Conservation (phyloP, 2,113 vertebrate genomes). For the Atherinomorus stipes region DNA sequence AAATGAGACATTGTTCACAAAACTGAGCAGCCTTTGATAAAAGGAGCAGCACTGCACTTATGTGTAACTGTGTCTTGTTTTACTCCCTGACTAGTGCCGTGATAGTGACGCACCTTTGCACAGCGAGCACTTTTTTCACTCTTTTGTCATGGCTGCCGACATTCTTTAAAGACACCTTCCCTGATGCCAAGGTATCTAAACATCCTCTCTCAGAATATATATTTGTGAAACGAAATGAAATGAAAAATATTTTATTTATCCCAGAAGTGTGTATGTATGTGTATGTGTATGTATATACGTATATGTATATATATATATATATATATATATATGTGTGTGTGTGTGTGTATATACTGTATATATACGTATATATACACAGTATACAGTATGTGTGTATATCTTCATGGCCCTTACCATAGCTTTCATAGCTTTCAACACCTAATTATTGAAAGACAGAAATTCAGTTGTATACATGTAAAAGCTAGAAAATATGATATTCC, state of each 20-base stretch:
- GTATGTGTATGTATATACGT: too few species aligned
- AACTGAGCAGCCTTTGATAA: background rate
- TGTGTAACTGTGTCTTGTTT: constrained; percentile 31
- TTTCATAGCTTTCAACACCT: too few species aligned
- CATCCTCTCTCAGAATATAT: too few species aligned
- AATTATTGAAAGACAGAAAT: background rate
- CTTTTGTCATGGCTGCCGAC: constrained; percentile 97
- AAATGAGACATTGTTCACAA: background rate
- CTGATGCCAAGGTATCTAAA: constrained; percentile 88
- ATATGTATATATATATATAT: too few species aligned
- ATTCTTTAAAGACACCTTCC: constrained; percentile 95
- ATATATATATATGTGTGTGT: too few species aligned
- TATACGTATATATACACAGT: too few species aligned
- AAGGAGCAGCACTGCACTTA: background rate
- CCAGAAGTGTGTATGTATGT: too few species aligned
- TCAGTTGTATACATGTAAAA: background rate
- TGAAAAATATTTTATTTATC: too few species aligned
- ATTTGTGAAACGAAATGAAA: too few species aligned
- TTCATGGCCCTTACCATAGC: too few species aligned
- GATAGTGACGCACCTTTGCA: constrained; percentile 91
- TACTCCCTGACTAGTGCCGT: constrained; percentile 84
- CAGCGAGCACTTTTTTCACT: constrained; percentile 92
- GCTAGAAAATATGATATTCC: constrained; percentile 11
- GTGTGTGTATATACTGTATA: too few species aligned
- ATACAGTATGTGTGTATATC: too few species aligned